phyloP scores from a whole-genome alignment of 2,797 vertebrate genomes.

The Ctenosaura bakeri region DNA sequence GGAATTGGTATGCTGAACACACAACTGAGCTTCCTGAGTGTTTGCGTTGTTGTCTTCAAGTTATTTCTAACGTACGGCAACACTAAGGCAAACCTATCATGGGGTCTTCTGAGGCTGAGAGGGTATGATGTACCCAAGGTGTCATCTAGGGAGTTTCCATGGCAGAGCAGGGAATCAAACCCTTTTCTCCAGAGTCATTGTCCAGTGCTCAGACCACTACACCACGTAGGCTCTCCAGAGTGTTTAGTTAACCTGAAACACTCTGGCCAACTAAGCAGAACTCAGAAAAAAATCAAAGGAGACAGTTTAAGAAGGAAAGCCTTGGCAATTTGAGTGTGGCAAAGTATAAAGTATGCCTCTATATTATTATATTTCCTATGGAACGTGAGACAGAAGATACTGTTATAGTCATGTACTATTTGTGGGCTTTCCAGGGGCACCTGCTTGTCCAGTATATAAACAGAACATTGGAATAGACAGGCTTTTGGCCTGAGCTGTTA shows the following conservation, averaged over 20 bases:
- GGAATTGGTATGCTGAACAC: background rate
- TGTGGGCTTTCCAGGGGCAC: background rate
- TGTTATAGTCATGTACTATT: background rate
- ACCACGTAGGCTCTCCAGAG: too few relatives aligned
- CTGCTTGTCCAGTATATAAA: background rate
- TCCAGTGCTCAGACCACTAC: too few relatives aligned
- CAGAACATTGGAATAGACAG: background rate
- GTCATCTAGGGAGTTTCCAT: too few relatives aligned
- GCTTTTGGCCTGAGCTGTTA: background rate
- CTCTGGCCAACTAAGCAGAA: too few relatives aligned
- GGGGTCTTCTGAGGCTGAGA: too few relatives aligned
- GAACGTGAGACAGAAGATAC: background rate
- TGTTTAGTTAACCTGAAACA: background rate
- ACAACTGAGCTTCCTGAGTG: background rate
- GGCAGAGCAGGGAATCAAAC: too few relatives aligned
- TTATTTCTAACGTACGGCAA: too few relatives aligned
- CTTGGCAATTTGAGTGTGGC: background rate
- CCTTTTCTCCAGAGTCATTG: too few relatives aligned
- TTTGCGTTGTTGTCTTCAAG: background rate
- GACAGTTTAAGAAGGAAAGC: background rate
- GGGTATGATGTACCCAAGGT: too few relatives aligned
- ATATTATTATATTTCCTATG: background rate
- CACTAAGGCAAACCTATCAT: too few relatives aligned
- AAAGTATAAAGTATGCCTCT: background rate
- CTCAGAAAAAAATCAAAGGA: too few relatives aligned